Percentiles rank a stretch among this genome's conserved stretches.
These are phyloP conservation scores for Trichogramma dendrolimi DNA, from an alignment of 2,888 invertebrate genomes.

Conservation along the genomic window DNA sequence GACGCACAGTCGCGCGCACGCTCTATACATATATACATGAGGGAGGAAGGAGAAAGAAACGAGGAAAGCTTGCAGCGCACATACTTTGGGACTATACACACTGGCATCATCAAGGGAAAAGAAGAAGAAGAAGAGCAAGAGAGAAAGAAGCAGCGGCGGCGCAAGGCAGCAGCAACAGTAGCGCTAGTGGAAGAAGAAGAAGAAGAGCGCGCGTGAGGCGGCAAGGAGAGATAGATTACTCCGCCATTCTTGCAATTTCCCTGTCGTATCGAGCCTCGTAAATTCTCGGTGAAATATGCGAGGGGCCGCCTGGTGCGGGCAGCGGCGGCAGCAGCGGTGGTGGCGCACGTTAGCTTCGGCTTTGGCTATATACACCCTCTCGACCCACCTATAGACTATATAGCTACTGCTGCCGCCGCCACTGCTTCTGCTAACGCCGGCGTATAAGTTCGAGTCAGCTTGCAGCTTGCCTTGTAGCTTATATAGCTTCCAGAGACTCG, in stretches of 20 bases:
- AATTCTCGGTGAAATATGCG: constrained; percentile 81
- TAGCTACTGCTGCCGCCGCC: no score
- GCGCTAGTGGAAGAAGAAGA: constrained; percentile 43
- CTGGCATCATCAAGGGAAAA: constrained; percentile 1
- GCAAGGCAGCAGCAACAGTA: constrained; percentile 36
- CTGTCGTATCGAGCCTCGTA: constrained; percentile 87
- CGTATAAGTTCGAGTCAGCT: not conserved
- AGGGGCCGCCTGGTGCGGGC: constrained; percentile 54
- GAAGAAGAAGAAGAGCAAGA: constrained; percentile 11
- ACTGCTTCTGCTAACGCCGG: no score
- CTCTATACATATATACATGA: not conserved
- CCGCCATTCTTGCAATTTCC: constrained; percentile 90
- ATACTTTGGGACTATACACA: no score
- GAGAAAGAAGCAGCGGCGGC: constrained; percentile 30
- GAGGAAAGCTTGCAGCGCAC: not conserved
- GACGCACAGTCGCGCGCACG: not conserved
- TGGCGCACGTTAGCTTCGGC: not conserved
- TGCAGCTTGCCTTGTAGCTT: constrained; percentile 18
- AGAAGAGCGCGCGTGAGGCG: constrained; percentile 46
- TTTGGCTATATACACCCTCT: constrained; percentile 1
- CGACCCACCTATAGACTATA: constrained; percentile 9
- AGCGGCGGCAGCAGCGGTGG: constrained; percentile 45
- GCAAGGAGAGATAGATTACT: constrained; percentile 74
- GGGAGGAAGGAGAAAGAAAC: not conserved
- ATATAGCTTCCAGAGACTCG: constrained; percentile 3